A percentile compares a stretch with the other conserved stretches of the same genome.
phyloP scores from a whole-genome alignment of 1,140 invertebrate genomes.

The Asbolus verrucosus region DNA sequence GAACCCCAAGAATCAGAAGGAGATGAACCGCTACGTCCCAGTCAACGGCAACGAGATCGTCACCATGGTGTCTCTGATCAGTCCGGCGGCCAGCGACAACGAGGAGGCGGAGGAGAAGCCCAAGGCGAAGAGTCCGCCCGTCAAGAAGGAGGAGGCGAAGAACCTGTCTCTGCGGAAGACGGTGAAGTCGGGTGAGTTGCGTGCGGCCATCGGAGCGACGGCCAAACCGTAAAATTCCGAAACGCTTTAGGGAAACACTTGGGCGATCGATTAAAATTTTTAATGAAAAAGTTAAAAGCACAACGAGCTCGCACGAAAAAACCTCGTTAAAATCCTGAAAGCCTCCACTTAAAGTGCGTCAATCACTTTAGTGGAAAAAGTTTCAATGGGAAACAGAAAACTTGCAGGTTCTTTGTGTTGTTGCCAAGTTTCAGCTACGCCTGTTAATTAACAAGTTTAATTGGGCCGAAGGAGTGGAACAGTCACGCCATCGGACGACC shows the following conservation, averaged over 20 bases:
- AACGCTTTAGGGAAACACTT: constrained; percentile 14
- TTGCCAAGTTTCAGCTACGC: constrained; percentile 36
- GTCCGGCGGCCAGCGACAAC: constrained; percentile 69
- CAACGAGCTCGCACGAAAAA: constrained; percentile 28
- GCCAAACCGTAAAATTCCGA: constrained; percentile 6
- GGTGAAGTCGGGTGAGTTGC: constrained; percentile 63
- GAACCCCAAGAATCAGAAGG: constrained; percentile 46
- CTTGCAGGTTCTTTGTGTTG: constrained; percentile 15
- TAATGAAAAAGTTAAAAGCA: constrained; percentile 39
- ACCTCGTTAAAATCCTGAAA: constrained; percentile 32
- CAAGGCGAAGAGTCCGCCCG: constrained; percentile 58
- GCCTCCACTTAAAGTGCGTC: constrained; percentile 39
- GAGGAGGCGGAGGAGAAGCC: constrained; percentile 58
- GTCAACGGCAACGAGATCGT: constrained; percentile 65
- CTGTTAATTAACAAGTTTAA: constrained; percentile 49
- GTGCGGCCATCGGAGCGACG: constrained; percentile 8
- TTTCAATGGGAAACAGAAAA: constrained; percentile 19
- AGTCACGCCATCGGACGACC: constrained; percentile 45
- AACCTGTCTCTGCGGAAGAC: constrained; percentile 63
- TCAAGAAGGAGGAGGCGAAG: constrained; percentile 58
- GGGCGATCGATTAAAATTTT: constrained; percentile 16
- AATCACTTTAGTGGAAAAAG: constrained; percentile 38
- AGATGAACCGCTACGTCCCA: constrained; percentile 43
- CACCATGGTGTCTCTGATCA: constrained; percentile 71
- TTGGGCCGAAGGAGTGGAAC: constrained; percentile 45